Conservation (phyloP, 2,888 invertebrate species). For the Chesias legatella region DNA sequence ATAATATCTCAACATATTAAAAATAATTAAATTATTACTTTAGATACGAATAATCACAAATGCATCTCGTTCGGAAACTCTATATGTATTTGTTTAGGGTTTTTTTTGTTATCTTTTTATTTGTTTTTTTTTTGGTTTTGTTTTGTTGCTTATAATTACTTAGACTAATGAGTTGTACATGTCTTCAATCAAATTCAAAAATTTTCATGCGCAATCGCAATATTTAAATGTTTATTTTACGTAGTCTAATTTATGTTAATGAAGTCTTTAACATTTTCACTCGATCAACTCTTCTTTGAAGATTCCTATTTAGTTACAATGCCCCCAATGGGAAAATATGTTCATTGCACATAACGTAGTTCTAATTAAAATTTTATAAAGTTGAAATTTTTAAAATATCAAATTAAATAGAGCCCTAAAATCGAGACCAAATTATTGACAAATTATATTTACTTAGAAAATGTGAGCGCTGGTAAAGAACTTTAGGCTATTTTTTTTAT, state of each 20-base stretch:
- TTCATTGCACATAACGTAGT: constrained; percentile 21
- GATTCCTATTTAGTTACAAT: constrained; percentile 14
- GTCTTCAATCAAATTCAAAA: constrained; percentile 30
- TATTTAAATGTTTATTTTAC: constrained; percentile 32
- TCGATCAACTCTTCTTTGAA: constrained; percentile 13
- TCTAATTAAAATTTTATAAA: constrained; percentile 15
- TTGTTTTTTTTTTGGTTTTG: constrained; percentile 47
- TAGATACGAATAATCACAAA: constrained; percentile 26
- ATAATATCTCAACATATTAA: constrained; percentile 4
- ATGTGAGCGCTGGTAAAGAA: constrained; percentile 50
- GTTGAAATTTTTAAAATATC: constrained; percentile 22
- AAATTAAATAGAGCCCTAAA: constrained; percentile 47
- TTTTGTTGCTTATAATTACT: constrained; percentile 64
- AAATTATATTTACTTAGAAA: constrained; percentile 46
- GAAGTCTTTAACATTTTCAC: constrained; percentile 15
- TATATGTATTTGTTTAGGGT: constrained; percentile 52
- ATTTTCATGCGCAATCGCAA: constrained; percentile 23
- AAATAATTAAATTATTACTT: constrained; percentile 22
- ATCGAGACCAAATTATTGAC: constrained; percentile 69
- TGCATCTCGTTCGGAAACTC: constrained; percentile 61
- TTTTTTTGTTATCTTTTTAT: constrained; percentile 49
- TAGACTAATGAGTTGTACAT: constrained; percentile 36
- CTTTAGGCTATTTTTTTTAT: constrained; percentile 50
- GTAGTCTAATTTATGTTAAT: constrained; percentile 26
- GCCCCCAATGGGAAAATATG: constrained; percentile 20